These are phyloP conservation scores for Heliconius erato DNA, from an alignment of 2,888 invertebrate species.

Conservation along the genomic window DNA sequence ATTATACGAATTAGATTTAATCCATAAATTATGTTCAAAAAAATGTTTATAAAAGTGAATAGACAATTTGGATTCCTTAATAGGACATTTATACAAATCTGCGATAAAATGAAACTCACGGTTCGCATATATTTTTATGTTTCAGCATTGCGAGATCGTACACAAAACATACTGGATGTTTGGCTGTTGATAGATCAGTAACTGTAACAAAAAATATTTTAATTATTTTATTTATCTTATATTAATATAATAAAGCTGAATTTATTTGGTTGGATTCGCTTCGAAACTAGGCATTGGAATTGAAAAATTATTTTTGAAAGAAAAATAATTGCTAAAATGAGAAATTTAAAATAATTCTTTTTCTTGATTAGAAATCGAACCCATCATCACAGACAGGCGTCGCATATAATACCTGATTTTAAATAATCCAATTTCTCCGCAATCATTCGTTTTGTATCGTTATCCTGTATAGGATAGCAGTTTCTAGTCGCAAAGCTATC, in stretches of 20 bases:
- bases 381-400: not conserved
- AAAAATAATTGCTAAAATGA: not conserved
- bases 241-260: no score
- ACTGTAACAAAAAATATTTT: constrained; percentile 68
- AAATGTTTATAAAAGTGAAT: not conserved
- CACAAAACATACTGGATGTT: constrained; percentile 89
- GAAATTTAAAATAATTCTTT: not conserved
- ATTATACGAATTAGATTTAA: no score
- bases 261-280: no score
- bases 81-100: no score
- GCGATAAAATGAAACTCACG: constrained; percentile 72
- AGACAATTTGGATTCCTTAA: not conserved
- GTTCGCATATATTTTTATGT: constrained; percentile 89
- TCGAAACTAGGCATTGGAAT: no score
- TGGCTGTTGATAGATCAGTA: constrained; percentile 85
- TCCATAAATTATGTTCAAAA: no score
- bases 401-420: constrained; percentile 77
- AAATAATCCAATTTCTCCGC: constrained; percentile 85
- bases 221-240: no score
- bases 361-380: not conserved
- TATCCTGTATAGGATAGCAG: constrained; percentile 89
- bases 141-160: constrained; percentile 92
- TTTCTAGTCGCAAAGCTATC: constrained; percentile 89
- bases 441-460: constrained; percentile 77
- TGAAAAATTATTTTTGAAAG: no score